Evolutionary conservation across 64 coral and sea anemone species (phyloP).

Genomic region (Stichodactyla mertensii): DNA sequence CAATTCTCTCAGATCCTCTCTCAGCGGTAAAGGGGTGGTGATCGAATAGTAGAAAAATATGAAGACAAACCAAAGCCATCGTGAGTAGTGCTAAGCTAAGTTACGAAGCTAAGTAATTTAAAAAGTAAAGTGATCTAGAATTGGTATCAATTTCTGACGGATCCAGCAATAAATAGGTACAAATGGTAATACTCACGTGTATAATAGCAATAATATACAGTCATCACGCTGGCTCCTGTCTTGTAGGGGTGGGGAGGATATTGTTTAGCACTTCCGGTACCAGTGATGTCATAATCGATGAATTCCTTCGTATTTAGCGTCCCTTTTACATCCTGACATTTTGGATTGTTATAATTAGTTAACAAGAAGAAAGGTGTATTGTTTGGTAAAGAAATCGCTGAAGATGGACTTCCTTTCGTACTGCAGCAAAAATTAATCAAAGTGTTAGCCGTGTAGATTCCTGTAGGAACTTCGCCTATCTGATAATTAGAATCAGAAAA

Average conservation of each 20-base stretch:
- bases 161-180: background rate
- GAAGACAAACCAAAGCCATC: too few relatives aligned
- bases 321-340: background rate
- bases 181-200: background rate
- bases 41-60: too few relatives aligned
- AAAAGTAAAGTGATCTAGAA: too few relatives aligned
- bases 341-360: background rate
- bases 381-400: background rate
- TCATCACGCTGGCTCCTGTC: background rate
- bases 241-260: background rate
- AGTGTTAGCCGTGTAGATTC: background rate
- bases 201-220: slow-evolving; percentile 1
- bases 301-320: background rate
- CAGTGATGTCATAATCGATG: background rate
- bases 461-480: background rate
- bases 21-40: too few relatives aligned
- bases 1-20: too few relatives aligned
- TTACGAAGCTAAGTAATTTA: too few relatives aligned
- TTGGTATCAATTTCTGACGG: too few relatives aligned
- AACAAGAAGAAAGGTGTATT: background rate
- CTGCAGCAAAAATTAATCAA: slow-evolving; percentile 16
- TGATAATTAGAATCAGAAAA: background rate
- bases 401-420: background rate
- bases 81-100: too few relatives aligned
- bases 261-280: background rate